A percentile compares a stretch with the other conserved stretches of the same genome.
phyloP scores from a whole-genome alignment of 2,113 vertebrate genomes.

The Eulemur rufifrons region DNA sequence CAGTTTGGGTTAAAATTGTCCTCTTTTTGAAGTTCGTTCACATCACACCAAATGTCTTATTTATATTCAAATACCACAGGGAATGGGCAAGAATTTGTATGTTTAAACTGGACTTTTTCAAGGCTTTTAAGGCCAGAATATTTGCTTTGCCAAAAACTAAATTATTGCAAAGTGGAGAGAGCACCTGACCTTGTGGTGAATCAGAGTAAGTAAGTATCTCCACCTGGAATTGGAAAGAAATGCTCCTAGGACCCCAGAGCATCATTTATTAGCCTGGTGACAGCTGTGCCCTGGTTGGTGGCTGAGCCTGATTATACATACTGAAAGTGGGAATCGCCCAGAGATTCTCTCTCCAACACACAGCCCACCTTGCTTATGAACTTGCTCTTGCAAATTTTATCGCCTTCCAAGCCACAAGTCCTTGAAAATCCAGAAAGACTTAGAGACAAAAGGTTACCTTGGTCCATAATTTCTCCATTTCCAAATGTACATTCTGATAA shows the following conservation, averaged over 20 bases:
- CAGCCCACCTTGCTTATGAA: background rate
- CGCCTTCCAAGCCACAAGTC: background rate
- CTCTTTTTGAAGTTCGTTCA: constrained; percentile 32
- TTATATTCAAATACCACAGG: constrained; percentile 69
- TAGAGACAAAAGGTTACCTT: background rate
- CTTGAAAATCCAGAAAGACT: constrained; percentile 4
- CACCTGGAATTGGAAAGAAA: constrained; percentile 42
- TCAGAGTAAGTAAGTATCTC: constrained; percentile 59
- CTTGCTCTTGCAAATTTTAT: background rate
- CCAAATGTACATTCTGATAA: background rate
- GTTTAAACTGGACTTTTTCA: constrained; percentile 70
- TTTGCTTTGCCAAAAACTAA: constrained; percentile 69
- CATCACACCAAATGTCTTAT: constrained; percentile 64
- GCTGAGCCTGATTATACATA: background rate
- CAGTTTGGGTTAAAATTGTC: constrained; percentile 46
- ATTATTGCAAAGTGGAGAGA: constrained; percentile 66
- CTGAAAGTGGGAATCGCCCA: background rate
- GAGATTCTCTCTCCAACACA: background rate
- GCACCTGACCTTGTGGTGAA: constrained; percentile 57
- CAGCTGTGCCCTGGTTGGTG: background rate
- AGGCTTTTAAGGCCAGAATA: constrained; percentile 61
- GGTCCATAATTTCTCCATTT: background rate
- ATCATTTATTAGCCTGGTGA: background rate
- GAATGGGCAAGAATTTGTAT: constrained; percentile 61
- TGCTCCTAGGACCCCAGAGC: background rate